Percentiles rank a stretch among this genome's conserved stretches.
phyloP scores from a whole-genome alignment of 2,113 vertebrate species.

The Pachyramphus minor region DNA sequence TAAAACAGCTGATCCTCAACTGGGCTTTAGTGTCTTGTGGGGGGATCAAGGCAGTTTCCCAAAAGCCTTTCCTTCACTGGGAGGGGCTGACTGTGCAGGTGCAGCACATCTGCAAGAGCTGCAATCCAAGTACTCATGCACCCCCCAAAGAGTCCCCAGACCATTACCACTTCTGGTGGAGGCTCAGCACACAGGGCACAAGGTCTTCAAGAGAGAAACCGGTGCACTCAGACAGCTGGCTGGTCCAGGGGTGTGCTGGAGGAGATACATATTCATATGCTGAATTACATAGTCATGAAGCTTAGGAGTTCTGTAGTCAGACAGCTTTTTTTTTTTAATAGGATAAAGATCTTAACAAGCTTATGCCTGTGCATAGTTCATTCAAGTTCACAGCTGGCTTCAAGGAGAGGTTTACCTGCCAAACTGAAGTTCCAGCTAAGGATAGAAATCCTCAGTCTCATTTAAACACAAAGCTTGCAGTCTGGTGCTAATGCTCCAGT shows the following conservation, averaged over 20 bases:
- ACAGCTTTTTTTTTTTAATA: background rate
- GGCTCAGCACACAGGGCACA: conserved; percentile 74
- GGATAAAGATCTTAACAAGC: background rate
- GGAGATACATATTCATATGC: background rate
- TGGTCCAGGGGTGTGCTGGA: conserved; percentile 87
- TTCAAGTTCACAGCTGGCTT: background rate
- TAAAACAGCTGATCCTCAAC: background rate
- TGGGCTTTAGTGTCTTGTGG: background rate
- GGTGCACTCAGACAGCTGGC: conserved; percentile 81
- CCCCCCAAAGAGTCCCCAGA: background rate
- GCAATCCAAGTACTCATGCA: background rate
- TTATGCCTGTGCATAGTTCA: background rate
- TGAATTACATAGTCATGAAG: background rate
- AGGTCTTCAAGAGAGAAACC: conserved; percentile 88
- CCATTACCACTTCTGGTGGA: conserved; percentile 80
- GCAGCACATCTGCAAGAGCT: background rate
- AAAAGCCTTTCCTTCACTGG: background rate
- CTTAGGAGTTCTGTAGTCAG: background rate
- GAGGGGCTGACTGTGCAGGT: background rate
- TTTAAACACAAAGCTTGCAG: background rate
- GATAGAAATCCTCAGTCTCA: background rate
- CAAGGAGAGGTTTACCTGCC: background rate
- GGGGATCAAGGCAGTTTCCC: background rate
- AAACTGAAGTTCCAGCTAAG: background rate
- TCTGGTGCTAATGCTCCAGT: background rate